Base-by-base conservation (phyloP, 2,888 invertebrate species). In the Clunio marinus region DNA sequence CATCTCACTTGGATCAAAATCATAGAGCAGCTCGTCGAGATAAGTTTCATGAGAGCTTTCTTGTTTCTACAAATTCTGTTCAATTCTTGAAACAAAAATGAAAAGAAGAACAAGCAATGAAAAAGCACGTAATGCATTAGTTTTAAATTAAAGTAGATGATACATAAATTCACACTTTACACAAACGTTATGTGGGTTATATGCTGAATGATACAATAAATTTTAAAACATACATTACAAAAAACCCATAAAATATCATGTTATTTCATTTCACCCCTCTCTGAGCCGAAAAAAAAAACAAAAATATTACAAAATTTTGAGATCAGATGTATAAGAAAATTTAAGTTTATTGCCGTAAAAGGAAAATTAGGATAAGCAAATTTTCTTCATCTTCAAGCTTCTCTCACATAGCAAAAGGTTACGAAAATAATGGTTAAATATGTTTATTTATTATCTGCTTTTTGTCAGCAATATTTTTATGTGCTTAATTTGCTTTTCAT, bases 41-140 rank as follows among this genome's bases (percentile, higher is more conserved):
- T n/a, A 41, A 41, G 4, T 41, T 41, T 41, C 3, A 41, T 15
- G 15, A n/a, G n/a, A n/a, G n/a, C n/a, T n/a, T n/a, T n/a, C n/a
- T n/a, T n/a, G n/a, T n/a, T n/a, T n/a, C n/a, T n/a, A n/a, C n/a
- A n/a, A n/a, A n/a, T 41, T 41, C 10, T 15, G 41, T 41, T 41
- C 41, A 45, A 3, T 45, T 45, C 13, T 15, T 13, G 5, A 28
- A 59, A 32, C 8, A 15, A 32, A 28, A 59, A 28, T 28, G 4
- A 1, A 32, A 59, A 17, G 17, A n/a, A 59, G 32, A 59, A 37
- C 1, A 37, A 60, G 41, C 45, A 37, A 46, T 20, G n/a, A 46
- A 63, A 45, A 37, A 15, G 63, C 63, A 63, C 63, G 63, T 63
- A 46, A 28, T 63, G 63, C 63, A 63, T 46, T 63, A 46, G 63